Conservation (phyloP, 2,797 vertebrate species). For the Coccyzus lansbergi region DNA sequence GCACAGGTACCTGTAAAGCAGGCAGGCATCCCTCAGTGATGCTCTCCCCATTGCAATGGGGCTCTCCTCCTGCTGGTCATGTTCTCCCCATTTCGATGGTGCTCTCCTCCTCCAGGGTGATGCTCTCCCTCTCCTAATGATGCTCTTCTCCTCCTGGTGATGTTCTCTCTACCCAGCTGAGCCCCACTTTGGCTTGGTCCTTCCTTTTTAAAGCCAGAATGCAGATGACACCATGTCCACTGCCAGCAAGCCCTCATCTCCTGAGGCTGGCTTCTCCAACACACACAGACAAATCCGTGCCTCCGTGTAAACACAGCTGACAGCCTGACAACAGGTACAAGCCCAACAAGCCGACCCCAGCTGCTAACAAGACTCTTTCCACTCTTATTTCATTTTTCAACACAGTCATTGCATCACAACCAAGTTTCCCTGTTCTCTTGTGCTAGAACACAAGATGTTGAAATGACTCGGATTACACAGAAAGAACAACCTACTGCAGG, state of each 20-base stretch:
- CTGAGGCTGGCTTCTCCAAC: background rate
- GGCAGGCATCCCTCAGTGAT: background rate
- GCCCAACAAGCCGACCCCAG: background rate
- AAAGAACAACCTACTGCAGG: background rate
- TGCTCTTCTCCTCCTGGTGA: background rate
- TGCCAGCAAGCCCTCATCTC: background rate
- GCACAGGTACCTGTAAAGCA: fast-evolving
- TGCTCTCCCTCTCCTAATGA: no score
- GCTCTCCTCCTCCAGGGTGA: no score
- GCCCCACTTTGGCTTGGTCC: background rate
- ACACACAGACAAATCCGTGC: background rate
- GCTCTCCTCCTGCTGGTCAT: background rate
- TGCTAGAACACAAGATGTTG: conserved; percentile 54
- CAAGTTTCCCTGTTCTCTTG: background rate
- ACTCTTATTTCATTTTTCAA: background rate
- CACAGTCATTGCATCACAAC: background rate
- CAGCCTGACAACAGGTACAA: background rate
- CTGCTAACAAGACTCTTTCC: background rate
- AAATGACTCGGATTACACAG: conserved; percentile 4
- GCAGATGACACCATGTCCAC: background rate
- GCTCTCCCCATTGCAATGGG: no score
- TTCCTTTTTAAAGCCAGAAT: background rate
- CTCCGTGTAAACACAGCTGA: background rate
- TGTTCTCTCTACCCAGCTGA: background rate
- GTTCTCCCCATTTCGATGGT: no score